Base-by-base conservation (phyloP, 2,888 invertebrate species). In the Hypercompe scribonia region DNA sequence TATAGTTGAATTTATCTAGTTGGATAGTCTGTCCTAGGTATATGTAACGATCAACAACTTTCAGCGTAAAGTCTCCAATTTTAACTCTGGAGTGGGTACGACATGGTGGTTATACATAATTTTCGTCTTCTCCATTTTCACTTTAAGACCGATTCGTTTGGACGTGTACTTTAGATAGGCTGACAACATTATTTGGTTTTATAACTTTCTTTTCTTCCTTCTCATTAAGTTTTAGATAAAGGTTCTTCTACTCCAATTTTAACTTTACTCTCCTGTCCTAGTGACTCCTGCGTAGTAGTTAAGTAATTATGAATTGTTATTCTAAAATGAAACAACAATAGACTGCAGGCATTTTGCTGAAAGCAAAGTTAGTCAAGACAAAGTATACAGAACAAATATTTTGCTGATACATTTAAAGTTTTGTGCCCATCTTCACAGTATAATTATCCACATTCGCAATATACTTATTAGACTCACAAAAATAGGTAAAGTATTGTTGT, bases 351-450 rank as follows among this genome's bases (percentile, higher is more conserved):
- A 34, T 50, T 50, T 50, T 28, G 65, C 13, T 67, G 68, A 64
- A 58, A 64, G 64, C 50, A 50, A 72, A 68, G 63, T 72, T 72
- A 13, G 65, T n/a, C n/a, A 46, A 50, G 28, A 63, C 63, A 63
- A 67, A 36, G 68, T 68, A 64, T 64, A 72, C 34, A 46, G 8
- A 5, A 5, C 21, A 3, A 36, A 36, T 2, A 21, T 64, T 18
- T 63, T 70, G 63, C 18, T n/a, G 33, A 39, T 31, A 63, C 42
- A 61, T 69, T 24, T 64, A n/a, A 58, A 54, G 54, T 58, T 36
- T 65, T 58, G 42, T 21, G 18, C 34, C 8, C 61, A 31, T 31
- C 7, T 31, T 31, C 15, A 31, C 61, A 31, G 61, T 61, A n/a
- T n/a, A n/a, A n/a, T n/a, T n/a, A n/a, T 18, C 61, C 61, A 61